Evolutionary conservation across 2,113 vertebrate genomes (phyloP).

Genomic region (Spheniscus mendiculus): DNA sequence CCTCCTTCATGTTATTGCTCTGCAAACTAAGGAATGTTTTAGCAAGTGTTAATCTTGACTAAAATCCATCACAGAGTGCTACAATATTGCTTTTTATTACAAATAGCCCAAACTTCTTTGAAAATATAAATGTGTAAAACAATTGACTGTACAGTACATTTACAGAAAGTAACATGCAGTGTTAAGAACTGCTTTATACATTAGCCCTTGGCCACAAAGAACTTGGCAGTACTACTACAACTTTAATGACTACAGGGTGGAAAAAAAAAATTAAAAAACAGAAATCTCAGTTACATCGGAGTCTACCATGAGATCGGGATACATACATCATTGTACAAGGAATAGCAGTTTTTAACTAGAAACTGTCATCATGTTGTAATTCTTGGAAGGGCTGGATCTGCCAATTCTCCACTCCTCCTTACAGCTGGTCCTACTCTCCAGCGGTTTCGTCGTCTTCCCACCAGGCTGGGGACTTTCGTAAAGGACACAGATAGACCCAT

Average conservation of each 20-base stretch:
- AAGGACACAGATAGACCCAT: conserved; percentile 80
- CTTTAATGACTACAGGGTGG: conserved; percentile 15
- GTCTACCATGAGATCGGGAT: conserved; percentile 5
- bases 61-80: conserved; percentile 28
- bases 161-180: conserved; percentile 62
- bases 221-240: conserved; percentile 60
- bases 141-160: conserved; percentile 74
- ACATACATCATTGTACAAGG: conserved; percentile 43
- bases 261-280: neutral
- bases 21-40: neutral
- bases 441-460: neutral
- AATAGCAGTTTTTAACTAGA: conserved; percentile 67
- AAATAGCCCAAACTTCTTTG: conserved; percentile 64
- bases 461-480: conserved; percentile 67
- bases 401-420: conserved; percentile 71
- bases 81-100: conserved; percentile 71
- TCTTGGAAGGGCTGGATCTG: conserved; percentile 72
- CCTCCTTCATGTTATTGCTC: neutral
- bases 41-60: neutral
- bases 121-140: conserved; percentile 78
- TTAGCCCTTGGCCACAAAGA: conserved; percentile 66
- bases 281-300: conserved; percentile 17
- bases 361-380: conserved; percentile 76
- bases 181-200: conserved; percentile 51
- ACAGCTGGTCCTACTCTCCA: conserved; percentile 67